Percentiles rank a stretch among this genome's conserved stretches.
Evolutionary conservation across 2,888 invertebrate genomes (phyloP).

Genomic region (Chloromyia formosa): DNA sequence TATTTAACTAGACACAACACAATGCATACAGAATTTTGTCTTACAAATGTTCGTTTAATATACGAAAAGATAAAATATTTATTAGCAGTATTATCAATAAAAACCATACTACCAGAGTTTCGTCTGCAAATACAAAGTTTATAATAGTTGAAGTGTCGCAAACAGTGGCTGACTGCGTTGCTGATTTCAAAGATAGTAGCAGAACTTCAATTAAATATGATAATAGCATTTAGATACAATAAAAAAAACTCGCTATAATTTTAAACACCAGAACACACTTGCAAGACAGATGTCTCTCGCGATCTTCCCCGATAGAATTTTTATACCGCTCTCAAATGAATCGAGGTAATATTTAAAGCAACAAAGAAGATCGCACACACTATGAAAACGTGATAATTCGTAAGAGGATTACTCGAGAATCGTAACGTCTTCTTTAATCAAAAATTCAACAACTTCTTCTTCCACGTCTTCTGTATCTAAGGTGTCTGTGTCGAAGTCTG

Average conservation of each 20-base stretch:
- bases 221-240: neutral
- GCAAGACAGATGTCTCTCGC: conserved; percentile 12
- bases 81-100: conserved; percentile 15
- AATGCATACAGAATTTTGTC: conserved; percentile 20
- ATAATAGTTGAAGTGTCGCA: conserved; percentile 7
- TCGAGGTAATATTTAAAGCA: neutral
- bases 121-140: conserved; percentile 29
- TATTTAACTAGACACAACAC: neutral
- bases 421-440: conserved; percentile 93
- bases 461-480: conserved; percentile 90
- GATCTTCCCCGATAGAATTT: conserved; percentile 20
- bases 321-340: neutral
- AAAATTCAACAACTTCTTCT: conserved; percentile 97
- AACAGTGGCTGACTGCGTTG: neutral
- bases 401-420: conserved; percentile 72
- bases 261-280: conserved; percentile 20
- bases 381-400: neutral
- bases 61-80: conserved; percentile 30
- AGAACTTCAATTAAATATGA: conserved; percentile 1
- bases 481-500: conserved; percentile 94
- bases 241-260: neutral
- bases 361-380: conserved; percentile 21
- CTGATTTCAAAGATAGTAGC: conserved; percentile 4
- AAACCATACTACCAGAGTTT: conserved; percentile 31
- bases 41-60: conserved; percentile 43